Base-by-base conservation (phyloP, 2,113 vertebrate genomes). In the Conger conger region DNA sequence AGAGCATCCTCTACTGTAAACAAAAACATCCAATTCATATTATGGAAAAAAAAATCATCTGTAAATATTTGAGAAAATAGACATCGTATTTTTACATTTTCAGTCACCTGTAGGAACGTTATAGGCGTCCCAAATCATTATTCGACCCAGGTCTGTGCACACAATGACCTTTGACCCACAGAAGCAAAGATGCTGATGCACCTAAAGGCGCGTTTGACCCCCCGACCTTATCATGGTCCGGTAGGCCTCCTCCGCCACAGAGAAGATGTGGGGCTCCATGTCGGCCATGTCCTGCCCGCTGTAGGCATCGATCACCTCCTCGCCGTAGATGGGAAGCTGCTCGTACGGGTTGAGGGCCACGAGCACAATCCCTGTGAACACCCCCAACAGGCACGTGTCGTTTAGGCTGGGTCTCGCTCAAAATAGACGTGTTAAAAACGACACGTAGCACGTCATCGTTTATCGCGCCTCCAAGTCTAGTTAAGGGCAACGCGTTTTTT, bases 201-300 rank as follows among this genome's bases (percentile, higher is more conserved):
- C 11, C 15, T 35, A 45, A 27, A 45, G 20, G 40, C 83, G 15
- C 23, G 81, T 4, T 27, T 63, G 76, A 82, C 1, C 63, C 63
- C 45, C 90, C 89, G 86, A 96, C 95, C 95, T 94, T 85, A 87
- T 95, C 95, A 96, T 95, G 40, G 94, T 94, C 78, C 93, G 90
- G 85, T 96, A 96, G 0, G 95, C 94, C 9, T 96, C 94, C 86
- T 95, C 95, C 0, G 95, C 95, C 86, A 96, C 94, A 86, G 95
- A 95, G 37, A 95, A 96, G 84, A 96, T 94, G 87, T 96, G 95
- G 30, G 95, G 95, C 78, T 96, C 95, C 94, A 96, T 94, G 87
- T 96, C 94, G 0, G 91, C 92, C 89, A 91, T 94, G 89, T 95
- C 94, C 88, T 96, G 95, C 17, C 95, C 95, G 3, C 93, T 95